phyloP scores from a whole-genome alignment of 2,888 invertebrate species.

The Lasioglossum villosulum region DNA sequence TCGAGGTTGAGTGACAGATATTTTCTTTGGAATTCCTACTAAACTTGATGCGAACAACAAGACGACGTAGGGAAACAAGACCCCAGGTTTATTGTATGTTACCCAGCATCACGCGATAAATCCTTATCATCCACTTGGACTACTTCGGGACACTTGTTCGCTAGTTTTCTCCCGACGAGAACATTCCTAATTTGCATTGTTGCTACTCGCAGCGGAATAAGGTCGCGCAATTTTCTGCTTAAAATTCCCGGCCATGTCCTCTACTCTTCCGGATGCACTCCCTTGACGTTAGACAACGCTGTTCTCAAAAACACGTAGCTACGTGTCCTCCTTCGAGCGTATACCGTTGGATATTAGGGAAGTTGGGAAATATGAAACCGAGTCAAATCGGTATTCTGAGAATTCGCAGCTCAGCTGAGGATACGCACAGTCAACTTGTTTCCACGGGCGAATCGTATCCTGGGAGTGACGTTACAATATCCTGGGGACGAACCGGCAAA shows the following conservation, averaged over 20 bases:
- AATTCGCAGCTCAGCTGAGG: conserved; percentile 3
- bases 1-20: neutral
- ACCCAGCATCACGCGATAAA: conserved; percentile 11
- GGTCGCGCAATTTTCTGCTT: conserved; percentile 24
- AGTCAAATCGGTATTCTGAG: conserved; percentile 19
- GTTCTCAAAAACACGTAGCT: conserved; percentile 1
- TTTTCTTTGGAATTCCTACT: neutral
- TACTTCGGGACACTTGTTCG: conserved; percentile 13
- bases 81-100: neutral
- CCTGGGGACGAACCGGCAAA: neutral
- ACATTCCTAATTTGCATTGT: conserved; percentile 31
- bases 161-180: conserved; percentile 12
- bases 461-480: neutral
- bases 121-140: conserved; percentile 7
- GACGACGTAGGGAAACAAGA: neutral
- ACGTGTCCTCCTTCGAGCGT: conserved; percentile 7
- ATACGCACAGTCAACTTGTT: conserved; percentile 16
- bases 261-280: conserved; percentile 3
- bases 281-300: neutral
- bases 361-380: conserved; percentile 31
- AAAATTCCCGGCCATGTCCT: conserved; percentile 28
- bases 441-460: conserved; percentile 8
- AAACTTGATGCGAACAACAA: neutral
- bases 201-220: conserved; percentile 24
- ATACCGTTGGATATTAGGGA: conserved; percentile 31